These are phyloP conservation scores for Percopsis omiscomaycus DNA, from an alignment of 2,797 vertebrate species.

Conservation along the genomic window DNA sequence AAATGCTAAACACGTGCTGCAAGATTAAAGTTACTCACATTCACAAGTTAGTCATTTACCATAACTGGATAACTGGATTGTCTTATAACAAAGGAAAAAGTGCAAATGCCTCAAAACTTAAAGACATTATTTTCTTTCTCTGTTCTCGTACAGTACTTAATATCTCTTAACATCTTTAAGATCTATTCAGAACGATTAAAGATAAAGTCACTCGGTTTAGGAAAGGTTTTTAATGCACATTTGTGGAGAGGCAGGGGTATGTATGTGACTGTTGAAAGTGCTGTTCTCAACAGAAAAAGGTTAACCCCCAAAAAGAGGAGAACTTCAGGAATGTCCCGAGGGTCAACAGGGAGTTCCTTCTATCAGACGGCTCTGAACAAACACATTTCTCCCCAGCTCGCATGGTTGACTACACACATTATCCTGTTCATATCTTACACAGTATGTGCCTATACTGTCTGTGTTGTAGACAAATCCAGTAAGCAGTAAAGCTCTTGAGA, in stretches of 20 bases:
- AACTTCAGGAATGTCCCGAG: constrained; percentile 54
- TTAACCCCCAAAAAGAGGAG: constrained; percentile 24
- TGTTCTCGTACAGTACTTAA: background rate
- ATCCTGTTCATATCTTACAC: constrained; percentile 1
- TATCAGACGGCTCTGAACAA: constrained; percentile 36
- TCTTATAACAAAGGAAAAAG: background rate
- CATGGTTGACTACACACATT: constrained; percentile 30
- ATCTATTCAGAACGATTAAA: background rate
- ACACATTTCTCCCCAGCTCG: constrained; percentile 36
- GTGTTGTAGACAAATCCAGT: constrained; percentile 38
- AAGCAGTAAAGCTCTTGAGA: constrained; percentile 36
- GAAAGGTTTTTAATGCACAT: constrained; percentile 8
- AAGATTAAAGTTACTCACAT: background rate
- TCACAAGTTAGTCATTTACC: constrained; percentile 2
- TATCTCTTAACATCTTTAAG: background rate
- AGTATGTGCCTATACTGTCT: background rate
- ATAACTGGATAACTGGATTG: background rate
- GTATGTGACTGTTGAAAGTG: constrained; percentile 1
- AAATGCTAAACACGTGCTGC: background rate
- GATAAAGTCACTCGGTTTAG: background rate
- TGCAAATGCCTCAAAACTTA: background rate
- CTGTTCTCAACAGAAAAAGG: background rate
- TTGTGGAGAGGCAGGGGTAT: constrained; percentile 10
- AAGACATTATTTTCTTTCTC: background rate
- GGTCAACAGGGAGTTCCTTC: constrained; percentile 45